Evolutionary conservation across 2,888 invertebrate genomes (phyloP).

Genomic region (Agrotis segetum): DNA sequence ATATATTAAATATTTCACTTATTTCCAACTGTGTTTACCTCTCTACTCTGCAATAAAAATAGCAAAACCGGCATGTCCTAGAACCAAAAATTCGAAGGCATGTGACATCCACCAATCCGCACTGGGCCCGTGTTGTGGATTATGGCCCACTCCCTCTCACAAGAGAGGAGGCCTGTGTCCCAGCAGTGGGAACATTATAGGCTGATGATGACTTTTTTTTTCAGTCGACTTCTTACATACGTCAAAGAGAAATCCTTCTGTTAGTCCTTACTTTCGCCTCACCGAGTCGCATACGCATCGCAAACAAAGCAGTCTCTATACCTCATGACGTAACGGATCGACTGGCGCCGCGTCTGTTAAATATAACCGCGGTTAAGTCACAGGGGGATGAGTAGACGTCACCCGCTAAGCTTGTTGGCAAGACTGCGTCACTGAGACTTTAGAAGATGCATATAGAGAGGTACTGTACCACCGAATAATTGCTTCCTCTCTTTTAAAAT

Average conservation of each 20-base stretch:
- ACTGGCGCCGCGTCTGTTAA: conserved; percentile 72
- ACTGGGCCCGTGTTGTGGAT: too few relatives aligned
- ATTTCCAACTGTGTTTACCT: too few relatives aligned
- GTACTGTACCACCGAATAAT: neutral
- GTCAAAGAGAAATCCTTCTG: neutral
- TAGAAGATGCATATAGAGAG: conserved; percentile 67
- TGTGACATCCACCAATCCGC: too few relatives aligned
- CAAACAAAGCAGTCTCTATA: conserved; percentile 54
- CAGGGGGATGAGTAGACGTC: conserved; percentile 75
- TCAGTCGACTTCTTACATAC: neutral
- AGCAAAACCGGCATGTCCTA: too few relatives aligned
- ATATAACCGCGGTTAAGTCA: conserved; percentile 81
- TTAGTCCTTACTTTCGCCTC: conserved; percentile 17
- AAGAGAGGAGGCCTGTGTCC: too few relatives aligned
- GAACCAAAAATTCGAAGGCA: too few relatives aligned
- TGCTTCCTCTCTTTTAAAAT: neutral
- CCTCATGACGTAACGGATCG: conserved; percentile 59
- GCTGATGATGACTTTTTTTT: too few relatives aligned
- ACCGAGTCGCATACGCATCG: conserved; percentile 18
- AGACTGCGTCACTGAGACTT: conserved; percentile 77
- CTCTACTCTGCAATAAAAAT: too few relatives aligned
- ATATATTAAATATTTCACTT: too few relatives aligned
- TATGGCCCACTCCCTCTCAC: too few relatives aligned
- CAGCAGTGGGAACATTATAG: too few relatives aligned
- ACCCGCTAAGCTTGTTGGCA: conserved; percentile 77